A percentile compares a stretch with the other conserved stretches of the same genome.
Evolutionary conservation across 2,888 invertebrate species (phyloP).

Genomic region (Pandemis corylana): DNA sequence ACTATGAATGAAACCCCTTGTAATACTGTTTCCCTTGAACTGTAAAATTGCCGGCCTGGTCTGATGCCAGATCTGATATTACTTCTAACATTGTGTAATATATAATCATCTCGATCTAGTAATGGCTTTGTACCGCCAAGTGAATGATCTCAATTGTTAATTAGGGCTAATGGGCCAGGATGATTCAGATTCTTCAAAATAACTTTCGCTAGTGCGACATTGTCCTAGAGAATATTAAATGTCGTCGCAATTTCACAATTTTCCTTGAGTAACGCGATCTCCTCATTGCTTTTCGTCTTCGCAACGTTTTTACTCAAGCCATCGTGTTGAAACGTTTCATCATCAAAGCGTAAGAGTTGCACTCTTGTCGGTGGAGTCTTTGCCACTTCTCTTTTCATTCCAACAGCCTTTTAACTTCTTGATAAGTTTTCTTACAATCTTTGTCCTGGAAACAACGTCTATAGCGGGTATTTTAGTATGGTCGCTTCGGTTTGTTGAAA

Average conservation of each 20-base stretch:
- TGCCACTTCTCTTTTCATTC: too few species aligned
- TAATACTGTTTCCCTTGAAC: constrained; percentile 18
- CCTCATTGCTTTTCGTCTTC: not conserved
- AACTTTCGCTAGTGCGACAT: constrained; percentile 17
- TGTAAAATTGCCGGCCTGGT: constrained; percentile 21
- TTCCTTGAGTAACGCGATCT: not conserved
- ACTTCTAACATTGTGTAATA: constrained; percentile 35
- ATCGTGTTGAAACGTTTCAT: not conserved
- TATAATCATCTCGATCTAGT: constrained; percentile 15
- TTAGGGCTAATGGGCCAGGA: constrained; percentile 33
- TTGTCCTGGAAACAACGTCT: too few species aligned
- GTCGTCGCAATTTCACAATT: not conserved
- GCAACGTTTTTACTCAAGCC: not conserved
- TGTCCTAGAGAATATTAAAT: constrained; percentile 6
- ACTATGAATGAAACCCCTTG: constrained; percentile 2
- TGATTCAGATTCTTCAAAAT: constrained; percentile 38
- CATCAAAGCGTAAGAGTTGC: too few species aligned
- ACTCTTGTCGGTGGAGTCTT: too few species aligned
- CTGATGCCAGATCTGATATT: constrained; percentile 36
- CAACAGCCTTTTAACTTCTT: too few species aligned
- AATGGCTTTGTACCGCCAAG: constrained; percentile 38
- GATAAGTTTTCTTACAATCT: too few species aligned
- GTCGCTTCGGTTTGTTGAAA: too few species aligned
- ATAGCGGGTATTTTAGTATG: too few species aligned
- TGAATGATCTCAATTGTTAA: constrained; percentile 35